phyloP scores from a whole-genome alignment of 2,797 vertebrate species.

The Manis javanica region DNA sequence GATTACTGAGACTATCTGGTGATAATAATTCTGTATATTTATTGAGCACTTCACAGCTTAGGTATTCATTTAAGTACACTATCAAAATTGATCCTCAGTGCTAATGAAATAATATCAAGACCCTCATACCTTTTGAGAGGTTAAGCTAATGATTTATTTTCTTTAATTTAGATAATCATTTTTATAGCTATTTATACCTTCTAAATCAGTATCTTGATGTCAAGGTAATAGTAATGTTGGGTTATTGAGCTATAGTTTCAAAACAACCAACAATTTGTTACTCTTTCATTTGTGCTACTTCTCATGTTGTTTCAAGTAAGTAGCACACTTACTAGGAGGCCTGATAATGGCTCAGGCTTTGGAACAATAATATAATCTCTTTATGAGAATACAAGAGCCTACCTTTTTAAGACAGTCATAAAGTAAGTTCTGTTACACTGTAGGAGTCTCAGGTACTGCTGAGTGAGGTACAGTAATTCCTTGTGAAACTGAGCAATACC shows the following conservation, averaged over 20 bases:
- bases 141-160: conserved; percentile 56
- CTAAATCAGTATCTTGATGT: conserved; percentile 67
- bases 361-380: conserved; percentile 64
- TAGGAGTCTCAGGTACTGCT: conserved; percentile 23
- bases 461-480: conserved; percentile 70
- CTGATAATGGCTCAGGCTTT: conserved; percentile 43
- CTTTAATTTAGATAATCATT: conserved; percentile 49
- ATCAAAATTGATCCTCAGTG: neutral
- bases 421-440: conserved; percentile 33
- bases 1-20: conserved; percentile 33
- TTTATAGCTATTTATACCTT: conserved; percentile 42
- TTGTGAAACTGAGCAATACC: conserved; percentile 65
- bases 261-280: conserved; percentile 53
- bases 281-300: conserved; percentile 42
- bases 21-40: neutral
- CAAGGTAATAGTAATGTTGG: conserved; percentile 45
- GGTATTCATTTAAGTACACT: neutral
- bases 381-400: conserved; percentile 30
- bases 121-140: neutral
- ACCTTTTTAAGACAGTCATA: conserved; percentile 54
- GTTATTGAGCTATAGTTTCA: conserved; percentile 60
- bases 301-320: conserved; percentile 52
- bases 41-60: neutral
- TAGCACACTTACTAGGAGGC: conserved; percentile 58
- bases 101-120: conserved; percentile 57